Conservation (phyloP, 2,888 invertebrate genomes). For the Tenthredo distinguenda region DNA sequence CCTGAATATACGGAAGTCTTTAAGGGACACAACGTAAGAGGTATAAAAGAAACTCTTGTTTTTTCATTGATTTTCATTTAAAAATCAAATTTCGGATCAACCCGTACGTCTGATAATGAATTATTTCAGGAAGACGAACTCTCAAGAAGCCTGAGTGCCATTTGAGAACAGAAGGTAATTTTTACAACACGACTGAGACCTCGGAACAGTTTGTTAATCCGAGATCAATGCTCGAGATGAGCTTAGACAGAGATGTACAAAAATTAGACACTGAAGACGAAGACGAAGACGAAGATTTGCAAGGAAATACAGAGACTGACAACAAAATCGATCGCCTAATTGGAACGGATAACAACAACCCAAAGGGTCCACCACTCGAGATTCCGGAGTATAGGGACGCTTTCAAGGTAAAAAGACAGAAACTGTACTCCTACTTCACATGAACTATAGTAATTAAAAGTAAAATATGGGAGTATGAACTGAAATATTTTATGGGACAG, state of each 20-base stretch:
- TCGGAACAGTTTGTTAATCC: slow-evolving; percentile 61
- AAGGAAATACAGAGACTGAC: slow-evolving; percentile 62
- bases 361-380: slow-evolving; percentile 70
- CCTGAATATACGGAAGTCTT: slow-evolving; percentile 78
- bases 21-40: slow-evolving; percentile 64
- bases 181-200: slow-evolving; percentile 61
- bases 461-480: not conserved
- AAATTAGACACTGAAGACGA: slow-evolving; percentile 48
- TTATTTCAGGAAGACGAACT: slow-evolving; percentile 64
- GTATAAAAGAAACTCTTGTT: slow-evolving; percentile 56
- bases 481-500: not conserved
- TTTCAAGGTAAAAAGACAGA: slow-evolving; percentile 67
- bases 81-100: slow-evolving; percentile 8
- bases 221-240: slow-evolving; percentile 25
- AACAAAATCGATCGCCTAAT: slow-evolving; percentile 16
- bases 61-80: not conserved
- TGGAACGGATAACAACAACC: slow-evolving; percentile 68
- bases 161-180: slow-evolving; percentile 66
- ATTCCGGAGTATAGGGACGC: slow-evolving; percentile 75
- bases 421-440: not conserved
- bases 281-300: slow-evolving; percentile 60
- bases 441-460: not conserved
- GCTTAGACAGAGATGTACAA: not conserved
- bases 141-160: slow-evolving; percentile 67
- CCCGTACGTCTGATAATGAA: not conserved